These are phyloP conservation scores for Selene dorsalis DNA, from an alignment of 2,797 vertebrate species.

Conservation along the genomic window DNA sequence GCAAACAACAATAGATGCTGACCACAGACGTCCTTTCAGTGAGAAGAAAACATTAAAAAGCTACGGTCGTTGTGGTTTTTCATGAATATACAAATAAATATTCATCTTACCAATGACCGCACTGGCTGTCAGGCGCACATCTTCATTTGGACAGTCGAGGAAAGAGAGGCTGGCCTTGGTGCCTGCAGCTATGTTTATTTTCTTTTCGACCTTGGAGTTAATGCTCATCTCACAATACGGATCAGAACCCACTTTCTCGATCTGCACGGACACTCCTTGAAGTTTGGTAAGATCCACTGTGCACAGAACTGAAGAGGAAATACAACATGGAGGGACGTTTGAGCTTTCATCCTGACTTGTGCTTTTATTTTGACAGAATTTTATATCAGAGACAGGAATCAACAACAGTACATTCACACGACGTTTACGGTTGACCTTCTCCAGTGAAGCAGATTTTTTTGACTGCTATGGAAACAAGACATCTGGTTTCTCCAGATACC, in stretches of 20 bases:
- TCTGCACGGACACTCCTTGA: slow-evolving; percentile 68
- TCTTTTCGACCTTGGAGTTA: slow-evolving; percentile 69
- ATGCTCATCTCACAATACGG: slow-evolving; percentile 81
- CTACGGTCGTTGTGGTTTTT: neutral
- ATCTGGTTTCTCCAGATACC: no score
- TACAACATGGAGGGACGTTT: neutral
- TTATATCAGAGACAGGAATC: neutral
- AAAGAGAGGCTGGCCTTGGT: slow-evolving; percentile 77
- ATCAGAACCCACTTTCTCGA: slow-evolving; percentile 76
- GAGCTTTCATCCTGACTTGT: neutral
- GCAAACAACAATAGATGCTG: no score
- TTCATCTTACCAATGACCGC: slow-evolving; percentile 75
- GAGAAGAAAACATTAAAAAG: neutral
- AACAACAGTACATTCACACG: neutral
- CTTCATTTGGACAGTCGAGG: slow-evolving; percentile 81
- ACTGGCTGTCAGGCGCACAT: slow-evolving; percentile 77
- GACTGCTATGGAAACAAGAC: neutral
- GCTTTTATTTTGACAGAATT: neutral
- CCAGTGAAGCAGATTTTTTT: neutral
- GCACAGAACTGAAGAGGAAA: slow-evolving; percentile 75
- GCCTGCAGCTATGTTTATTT: slow-evolving; percentile 72
- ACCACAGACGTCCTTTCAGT: no score
- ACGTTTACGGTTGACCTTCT: neutral
- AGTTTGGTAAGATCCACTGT: slow-evolving; percentile 74
- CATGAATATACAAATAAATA: neutral